Base-by-base conservation (phyloP, 2,888 invertebrate species). In the Calliscelio sp. region DNA sequence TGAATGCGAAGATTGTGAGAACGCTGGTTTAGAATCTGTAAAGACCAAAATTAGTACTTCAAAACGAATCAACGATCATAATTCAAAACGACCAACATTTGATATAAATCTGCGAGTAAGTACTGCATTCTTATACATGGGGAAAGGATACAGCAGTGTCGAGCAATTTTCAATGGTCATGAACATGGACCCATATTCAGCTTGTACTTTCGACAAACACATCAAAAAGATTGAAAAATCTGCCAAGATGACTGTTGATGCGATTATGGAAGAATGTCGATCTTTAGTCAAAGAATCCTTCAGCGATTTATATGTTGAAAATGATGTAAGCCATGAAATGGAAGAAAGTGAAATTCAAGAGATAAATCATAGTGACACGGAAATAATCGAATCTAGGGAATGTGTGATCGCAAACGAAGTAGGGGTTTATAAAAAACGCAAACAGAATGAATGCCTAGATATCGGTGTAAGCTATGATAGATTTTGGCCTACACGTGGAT, bases 401-500 rank as follows among this genome's bases (percentile, higher is more conserved):
- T 14, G 35, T 66, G 18, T 24, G 24, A 2, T 49, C 16, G 22
- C 10, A 32, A 49, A 44, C 35, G 70, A 70, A 53, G 25, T 20
- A 55, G 14, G 14, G 24, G 38, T 20, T 22, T 8, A 14, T 25
- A 49, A 59, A 44, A n/a, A 44, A 41, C n/a, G 16, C 57, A 22
- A 49, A 44, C n/a, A 49, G 11, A 32, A 59, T 11, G 59, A 61
- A 7, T 44, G 2, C 20, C 14, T 78, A 35, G 44, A 85, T 53
- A 25, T 82, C 16, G 75, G 63, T 46, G 81, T 81, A 11, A 83
- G 79, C 71, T 85, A 73, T 73, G 86, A 87, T 74, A 85, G 55
- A 14, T 77, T 84, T 7, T 87, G 84, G 81, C 59, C 68, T 41
- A 86, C 86, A 10, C 68, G 86, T 14, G 82, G 84, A 4, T 80